These are phyloP conservation scores for Perodicticus potto DNA, from an alignment of 2,797 vertebrate genomes.

Conservation along the genomic window DNA sequence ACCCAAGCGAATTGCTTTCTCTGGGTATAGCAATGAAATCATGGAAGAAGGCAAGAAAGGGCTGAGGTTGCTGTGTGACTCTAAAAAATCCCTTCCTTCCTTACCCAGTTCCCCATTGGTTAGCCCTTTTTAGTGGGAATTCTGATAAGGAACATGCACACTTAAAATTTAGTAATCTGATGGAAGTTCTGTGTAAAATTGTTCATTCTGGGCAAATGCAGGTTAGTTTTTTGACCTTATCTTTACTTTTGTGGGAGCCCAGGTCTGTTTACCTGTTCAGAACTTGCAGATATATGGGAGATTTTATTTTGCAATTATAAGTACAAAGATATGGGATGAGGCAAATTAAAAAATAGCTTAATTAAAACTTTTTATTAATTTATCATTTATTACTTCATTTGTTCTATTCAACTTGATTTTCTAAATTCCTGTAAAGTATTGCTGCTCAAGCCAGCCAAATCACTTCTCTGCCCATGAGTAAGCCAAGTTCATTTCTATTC, in stretches of 20 bases:
- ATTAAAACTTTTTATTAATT: conserved; percentile 6
- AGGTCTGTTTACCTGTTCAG: background rate
- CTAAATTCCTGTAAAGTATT: background rate
- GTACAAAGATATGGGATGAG: background rate
- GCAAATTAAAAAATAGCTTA: background rate
- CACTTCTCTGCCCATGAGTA: background rate
- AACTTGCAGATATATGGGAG: background rate
- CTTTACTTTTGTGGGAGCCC: background rate
- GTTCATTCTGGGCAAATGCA: background rate
- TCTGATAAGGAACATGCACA: background rate
- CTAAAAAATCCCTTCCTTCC: background rate
- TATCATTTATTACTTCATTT: background rate
- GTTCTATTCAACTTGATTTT: background rate
- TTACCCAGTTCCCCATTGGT: background rate
- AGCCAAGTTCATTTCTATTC: background rate
- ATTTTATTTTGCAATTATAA: conserved; percentile 11
- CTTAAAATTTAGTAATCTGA: background rate
- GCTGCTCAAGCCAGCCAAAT: background rate
- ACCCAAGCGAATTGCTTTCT: background rate
- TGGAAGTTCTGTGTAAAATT: background rate
- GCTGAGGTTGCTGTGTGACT: background rate
- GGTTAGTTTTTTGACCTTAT: background rate
- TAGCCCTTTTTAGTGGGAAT: background rate
- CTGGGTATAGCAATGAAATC: background rate
- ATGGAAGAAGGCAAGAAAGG: background rate